Evolutionary conservation across 2,797 vertebrate species (phyloP).

Genomic region (Lacerta agilis): DNA sequence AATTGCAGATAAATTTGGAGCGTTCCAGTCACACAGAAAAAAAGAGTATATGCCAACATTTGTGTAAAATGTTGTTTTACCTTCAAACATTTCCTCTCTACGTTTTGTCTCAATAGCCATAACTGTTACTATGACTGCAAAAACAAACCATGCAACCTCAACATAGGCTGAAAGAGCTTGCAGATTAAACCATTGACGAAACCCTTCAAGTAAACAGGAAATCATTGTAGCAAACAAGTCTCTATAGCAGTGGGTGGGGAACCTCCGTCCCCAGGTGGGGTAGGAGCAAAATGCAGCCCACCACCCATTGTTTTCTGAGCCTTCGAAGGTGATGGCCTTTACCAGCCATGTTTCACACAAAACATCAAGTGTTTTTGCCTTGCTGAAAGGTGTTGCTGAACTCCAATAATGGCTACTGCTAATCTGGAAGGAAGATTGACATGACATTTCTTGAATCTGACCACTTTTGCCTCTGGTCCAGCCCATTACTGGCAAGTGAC

Average conservation of each 20-base stretch:
- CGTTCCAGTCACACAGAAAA: rapidly evolving
- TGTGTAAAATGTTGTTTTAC: not conserved
- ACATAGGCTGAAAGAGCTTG: not conserved
- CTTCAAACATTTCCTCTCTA: not conserved
- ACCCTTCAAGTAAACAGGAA: not conserved
- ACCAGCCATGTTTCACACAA: too few relatives aligned
- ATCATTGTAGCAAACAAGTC: not conserved
- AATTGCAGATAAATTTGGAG: not conserved
- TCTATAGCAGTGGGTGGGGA: not conserved
- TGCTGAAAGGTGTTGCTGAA: too few relatives aligned
- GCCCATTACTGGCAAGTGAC: too few relatives aligned
- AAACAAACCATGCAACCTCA: not conserved
- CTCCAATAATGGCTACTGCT: too few relatives aligned
- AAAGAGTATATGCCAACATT: not conserved
- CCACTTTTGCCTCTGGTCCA: too few relatives aligned
- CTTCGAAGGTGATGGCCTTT: too few relatives aligned
- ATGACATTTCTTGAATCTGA: too few relatives aligned
- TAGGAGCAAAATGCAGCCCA: too few relatives aligned
- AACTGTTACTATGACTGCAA: not conserved
- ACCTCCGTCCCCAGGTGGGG: not conserved
- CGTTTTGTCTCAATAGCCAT: not conserved
- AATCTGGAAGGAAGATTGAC: too few relatives aligned
- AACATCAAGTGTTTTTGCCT: too few relatives aligned
- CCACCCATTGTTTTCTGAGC: too few relatives aligned
- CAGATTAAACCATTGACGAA: not conserved